A percentile compares a stretch with the other conserved stretches of the same genome.
Conservation (phyloP, 2,888 invertebrate species). For the Coecobrya sp. region DNA sequence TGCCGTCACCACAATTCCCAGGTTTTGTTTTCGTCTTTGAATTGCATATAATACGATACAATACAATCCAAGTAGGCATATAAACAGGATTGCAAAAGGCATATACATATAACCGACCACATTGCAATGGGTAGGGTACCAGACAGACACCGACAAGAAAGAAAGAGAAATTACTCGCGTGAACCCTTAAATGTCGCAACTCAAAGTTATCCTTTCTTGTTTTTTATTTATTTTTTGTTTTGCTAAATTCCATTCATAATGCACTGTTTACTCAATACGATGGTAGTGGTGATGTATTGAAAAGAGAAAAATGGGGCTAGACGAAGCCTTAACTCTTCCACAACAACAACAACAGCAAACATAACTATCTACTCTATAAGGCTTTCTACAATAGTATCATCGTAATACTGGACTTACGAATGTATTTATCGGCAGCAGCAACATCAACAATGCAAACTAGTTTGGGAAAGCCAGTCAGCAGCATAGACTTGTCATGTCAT, state of each 20-base stretch:
- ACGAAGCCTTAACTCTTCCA: too few species aligned
- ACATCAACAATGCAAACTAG: neutral
- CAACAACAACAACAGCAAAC: neutral
- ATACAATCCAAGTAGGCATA: neutral
- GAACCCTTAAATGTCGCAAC: conserved; percentile 31
- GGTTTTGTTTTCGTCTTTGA: too few species aligned
- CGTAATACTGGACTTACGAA: neutral
- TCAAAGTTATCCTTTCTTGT: conserved; percentile 15
- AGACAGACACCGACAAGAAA: neutral
- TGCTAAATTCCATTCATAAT: conserved; percentile 7
- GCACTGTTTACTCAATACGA: neutral
- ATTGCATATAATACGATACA: too few species aligned
- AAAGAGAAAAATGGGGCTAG: neutral
- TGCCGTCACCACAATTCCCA: too few species aligned
- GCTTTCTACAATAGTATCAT: neutral
- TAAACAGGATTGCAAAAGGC: neutral
- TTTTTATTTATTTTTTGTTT: neutral
- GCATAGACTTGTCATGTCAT: neutral
- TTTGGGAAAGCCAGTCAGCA: neutral
- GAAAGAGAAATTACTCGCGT: neutral
- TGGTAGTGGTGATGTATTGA: neutral
- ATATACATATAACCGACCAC: neutral
- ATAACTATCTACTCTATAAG: neutral
- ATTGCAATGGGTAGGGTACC: neutral
- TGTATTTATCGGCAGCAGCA: neutral